phyloP scores from a whole-genome alignment of 1,140 invertebrate genomes.

The Myzus persicae region DNA sequence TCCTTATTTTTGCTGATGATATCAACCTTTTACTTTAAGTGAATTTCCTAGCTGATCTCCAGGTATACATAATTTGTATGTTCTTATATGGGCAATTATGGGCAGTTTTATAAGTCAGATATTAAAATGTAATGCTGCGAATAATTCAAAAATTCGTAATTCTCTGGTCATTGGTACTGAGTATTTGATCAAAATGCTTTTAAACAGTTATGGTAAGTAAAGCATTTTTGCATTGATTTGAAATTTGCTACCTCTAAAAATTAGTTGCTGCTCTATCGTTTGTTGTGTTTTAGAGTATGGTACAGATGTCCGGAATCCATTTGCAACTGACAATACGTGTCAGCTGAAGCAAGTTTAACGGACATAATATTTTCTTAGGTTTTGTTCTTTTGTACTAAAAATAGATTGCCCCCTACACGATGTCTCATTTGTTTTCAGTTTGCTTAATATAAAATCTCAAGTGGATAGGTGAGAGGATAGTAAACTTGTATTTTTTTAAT shows the following conservation, averaged over 20 bases:
- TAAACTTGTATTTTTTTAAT: neutral
- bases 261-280: neutral
- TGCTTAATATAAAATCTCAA: neutral
- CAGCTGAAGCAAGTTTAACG: neutral
- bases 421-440: neutral
- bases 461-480: neutral
- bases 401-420: neutral
- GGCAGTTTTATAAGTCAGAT: neutral
- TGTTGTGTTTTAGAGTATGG: neutral
- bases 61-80: neutral
- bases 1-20: neutral
- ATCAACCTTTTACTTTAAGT: neutral
- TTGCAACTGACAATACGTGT: neutral
- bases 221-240: neutral
- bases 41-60: neutral
- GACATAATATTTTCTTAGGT: neutral
- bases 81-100: neutral
- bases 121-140: neutral
- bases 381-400: neutral
- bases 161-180: too few species aligned
- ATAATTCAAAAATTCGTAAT: neutral
- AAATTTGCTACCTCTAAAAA: neutral
- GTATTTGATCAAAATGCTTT: too few species aligned
- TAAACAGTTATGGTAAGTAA: too few species aligned
- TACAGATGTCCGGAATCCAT: neutral